Evolutionary conservation across 2,113 vertebrate species (phyloP), one percentile per base, ranked within the genome.

Genomic region (Circaetus cinerascens): DNA sequence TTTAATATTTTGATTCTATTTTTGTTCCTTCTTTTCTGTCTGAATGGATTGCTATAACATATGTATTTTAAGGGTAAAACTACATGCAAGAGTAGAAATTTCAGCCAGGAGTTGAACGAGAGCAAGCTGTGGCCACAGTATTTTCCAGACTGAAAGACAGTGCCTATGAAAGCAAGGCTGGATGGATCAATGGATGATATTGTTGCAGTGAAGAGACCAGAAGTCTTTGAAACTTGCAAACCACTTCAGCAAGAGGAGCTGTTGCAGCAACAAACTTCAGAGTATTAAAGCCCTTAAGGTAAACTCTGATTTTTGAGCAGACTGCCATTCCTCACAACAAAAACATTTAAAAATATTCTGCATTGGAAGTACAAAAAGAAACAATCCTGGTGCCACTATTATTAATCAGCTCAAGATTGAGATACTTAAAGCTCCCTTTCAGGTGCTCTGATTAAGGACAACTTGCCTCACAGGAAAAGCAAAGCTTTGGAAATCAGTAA

Each of bases 401-500:
- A 84, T 34, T 67, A 93, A 95, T 86, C 53, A 92, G 41, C 87
- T 95, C 41, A 94, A 86, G 94, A 95, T 0, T 66, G 66, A 94
- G 86, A 85, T 63, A 86, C 83, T 93, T 91, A 64, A 86, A 84
- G 71, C 50, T 69, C 43, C 55, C 43, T 95, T 91, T 96, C 77
- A 93, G 90, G 53, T 76, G 45, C 74, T 95, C 90, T 95, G 95
- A 96, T 95, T 93, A 96, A 95, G 74, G 67, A 96, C 83, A 78
- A 69, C 50, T 90, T 66, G 64, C 48, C 77, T 84, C 91, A 69
- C 0, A 63, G 80, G 76, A 96, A 97, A 96, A 96, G 63, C 69
- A 90, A 91, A 91, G 86, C 93, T 88, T 88, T 95, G 74, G 93
- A 95, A 95, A 97, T 96, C 76, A 40, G 74, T 97, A 91, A 97